Conservation (phyloP, 2,113 vertebrate species). For the Cariama cristata region DNA sequence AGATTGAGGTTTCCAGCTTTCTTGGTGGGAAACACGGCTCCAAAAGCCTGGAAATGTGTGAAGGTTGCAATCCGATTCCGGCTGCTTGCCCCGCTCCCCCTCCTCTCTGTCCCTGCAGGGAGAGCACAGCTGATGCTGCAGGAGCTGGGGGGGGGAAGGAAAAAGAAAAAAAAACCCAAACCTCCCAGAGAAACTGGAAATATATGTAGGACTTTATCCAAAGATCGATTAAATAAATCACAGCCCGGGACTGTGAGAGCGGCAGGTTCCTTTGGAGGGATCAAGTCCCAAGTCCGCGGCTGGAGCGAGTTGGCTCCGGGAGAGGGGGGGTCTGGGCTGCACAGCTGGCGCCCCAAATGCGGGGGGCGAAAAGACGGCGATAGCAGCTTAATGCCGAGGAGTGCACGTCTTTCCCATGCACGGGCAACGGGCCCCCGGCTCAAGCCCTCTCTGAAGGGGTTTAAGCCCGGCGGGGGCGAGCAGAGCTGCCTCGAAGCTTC, state of each 20-base stretch:
- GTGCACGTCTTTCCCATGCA: accelerated
- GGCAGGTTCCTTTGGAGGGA: not conserved
- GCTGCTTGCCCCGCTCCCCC: not conserved
- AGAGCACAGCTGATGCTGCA: slow-evolving; percentile 6
- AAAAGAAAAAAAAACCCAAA: not conserved
- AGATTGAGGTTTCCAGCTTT: not conserved
- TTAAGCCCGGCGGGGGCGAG: not conserved
- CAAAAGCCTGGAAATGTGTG: not conserved
- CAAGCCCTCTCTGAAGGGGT: not conserved
- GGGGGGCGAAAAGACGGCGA: accelerated
- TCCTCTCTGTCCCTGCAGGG: not conserved
- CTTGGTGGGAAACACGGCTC: slow-evolving; percentile 38
- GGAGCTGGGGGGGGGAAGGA: accelerated
- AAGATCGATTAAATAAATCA: not conserved
- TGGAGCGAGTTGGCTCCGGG: not conserved
- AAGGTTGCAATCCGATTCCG: not conserved
- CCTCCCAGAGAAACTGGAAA: slow-evolving; percentile 20
- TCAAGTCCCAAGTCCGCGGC: accelerated
- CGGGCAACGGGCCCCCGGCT: accelerated
- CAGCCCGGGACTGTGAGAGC: not conserved
- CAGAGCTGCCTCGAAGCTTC: not conserved
- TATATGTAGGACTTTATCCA: not conserved
- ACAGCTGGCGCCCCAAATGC: accelerated
- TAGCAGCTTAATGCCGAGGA: accelerated
- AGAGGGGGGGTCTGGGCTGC: not conserved